These are phyloP conservation scores for Sinocyclocheilus maitianheensis DNA, from an alignment of 2,113 vertebrate genomes.

Conservation along the genomic window DNA sequence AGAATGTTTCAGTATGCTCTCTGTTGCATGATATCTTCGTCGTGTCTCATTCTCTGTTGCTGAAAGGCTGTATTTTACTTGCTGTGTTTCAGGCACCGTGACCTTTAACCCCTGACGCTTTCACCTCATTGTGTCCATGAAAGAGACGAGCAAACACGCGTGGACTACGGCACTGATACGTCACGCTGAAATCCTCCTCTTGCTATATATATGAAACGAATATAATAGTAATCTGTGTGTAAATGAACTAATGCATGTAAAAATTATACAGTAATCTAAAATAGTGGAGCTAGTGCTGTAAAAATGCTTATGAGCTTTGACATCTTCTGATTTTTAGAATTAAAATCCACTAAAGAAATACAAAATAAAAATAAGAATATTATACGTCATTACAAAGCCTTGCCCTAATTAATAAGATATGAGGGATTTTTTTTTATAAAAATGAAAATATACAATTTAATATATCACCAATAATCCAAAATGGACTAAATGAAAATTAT, in stretches of 20 bases:
- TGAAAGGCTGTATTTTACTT: constrained; percentile 7
- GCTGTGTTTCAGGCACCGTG: constrained; percentile 33
- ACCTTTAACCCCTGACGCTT: constrained; percentile 43
- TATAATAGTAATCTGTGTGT: not conserved
- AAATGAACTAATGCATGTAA: not conserved
- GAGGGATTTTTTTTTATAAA: too few species aligned
- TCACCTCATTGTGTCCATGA: constrained; percentile 23
- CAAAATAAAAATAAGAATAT: too few species aligned
- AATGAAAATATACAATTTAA: too few species aligned
- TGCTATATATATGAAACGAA: not conserved
- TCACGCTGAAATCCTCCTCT: not conserved
- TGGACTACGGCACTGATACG: not conserved
- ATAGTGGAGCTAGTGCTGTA: too few species aligned
- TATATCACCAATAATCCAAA: too few species aligned
- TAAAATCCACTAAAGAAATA: too few species aligned
- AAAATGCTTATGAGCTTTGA: too few species aligned
- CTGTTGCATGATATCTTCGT: not conserved
- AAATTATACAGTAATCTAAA: not conserved
- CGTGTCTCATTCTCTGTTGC: not conserved
- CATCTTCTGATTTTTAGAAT: too few species aligned
- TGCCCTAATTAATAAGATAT: not conserved
- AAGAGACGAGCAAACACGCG: constrained; percentile 30
- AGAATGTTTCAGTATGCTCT: not conserved
- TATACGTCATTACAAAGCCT: not conserved
- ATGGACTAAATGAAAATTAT: too few species aligned